Percentiles rank a stretch among this genome's conserved stretches.
These are phyloP conservation scores for Lophochroa leadbeateri DNA, from an alignment of 2,113 vertebrate genomes.

Conservation along the genomic window DNA sequence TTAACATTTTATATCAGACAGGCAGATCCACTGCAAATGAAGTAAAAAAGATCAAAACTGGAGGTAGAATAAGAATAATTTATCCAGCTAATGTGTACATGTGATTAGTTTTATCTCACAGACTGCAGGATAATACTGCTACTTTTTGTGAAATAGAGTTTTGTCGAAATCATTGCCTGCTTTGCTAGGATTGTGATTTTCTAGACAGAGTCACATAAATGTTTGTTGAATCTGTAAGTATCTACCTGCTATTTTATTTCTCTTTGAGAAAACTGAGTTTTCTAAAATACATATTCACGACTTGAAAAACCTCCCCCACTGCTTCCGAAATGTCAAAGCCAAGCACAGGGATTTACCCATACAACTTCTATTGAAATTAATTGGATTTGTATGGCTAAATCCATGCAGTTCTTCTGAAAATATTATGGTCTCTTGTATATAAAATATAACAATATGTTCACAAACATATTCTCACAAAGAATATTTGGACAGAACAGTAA, in stretches of 20 bases:
- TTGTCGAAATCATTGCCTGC: not conserved
- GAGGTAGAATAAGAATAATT: slow-evolving; percentile 29
- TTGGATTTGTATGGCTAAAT: slow-evolving; percentile 66
- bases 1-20: not conserved
- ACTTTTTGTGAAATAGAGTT: not conserved
- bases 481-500: slow-evolving; percentile 1
- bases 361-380: slow-evolving; percentile 59
- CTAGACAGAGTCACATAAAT: not conserved
- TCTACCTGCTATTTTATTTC: slow-evolving; percentile 1
- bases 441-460: not conserved
- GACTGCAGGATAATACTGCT: slow-evolving; percentile 14
- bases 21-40: not conserved
- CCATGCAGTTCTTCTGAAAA: slow-evolving; percentile 38
- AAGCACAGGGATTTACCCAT: slow-evolving; percentile 47
- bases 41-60: slow-evolving; percentile 26
- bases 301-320: slow-evolving; percentile 53
- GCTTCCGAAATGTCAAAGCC: slow-evolving; percentile 53
- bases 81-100: not conserved
- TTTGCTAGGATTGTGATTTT: not conserved
- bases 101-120: slow-evolving; percentile 36
- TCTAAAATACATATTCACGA: slow-evolving; percentile 12
- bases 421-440: not conserved
- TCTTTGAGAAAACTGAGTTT: slow-evolving; percentile 17
- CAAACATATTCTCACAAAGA: not conserved
- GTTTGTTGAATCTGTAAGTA: not conserved